A percentile compares a stretch with the other conserved stretches of the same genome.
Conservation (phyloP, 1,140 invertebrate species). For the Akabosia matsudoensis region DNA sequence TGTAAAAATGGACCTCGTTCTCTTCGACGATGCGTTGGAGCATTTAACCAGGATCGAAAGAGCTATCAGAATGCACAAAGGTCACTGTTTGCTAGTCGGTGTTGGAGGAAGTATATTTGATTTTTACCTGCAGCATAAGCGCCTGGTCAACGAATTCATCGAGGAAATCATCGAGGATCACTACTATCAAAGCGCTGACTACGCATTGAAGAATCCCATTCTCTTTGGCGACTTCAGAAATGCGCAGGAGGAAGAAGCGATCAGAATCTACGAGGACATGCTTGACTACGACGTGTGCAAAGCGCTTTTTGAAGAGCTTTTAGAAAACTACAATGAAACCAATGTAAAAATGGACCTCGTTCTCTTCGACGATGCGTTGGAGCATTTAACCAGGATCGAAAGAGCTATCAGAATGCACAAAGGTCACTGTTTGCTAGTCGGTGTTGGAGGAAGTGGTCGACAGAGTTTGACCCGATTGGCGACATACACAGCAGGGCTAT, state of each 20-base stretch:
- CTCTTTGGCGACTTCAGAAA: constrained; percentile 85
- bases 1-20: constrained; percentile 68
- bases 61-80: constrained; percentile 73
- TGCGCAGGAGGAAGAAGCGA: constrained; percentile 70
- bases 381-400: constrained; percentile 81
- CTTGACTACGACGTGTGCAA: constrained; percentile 82
- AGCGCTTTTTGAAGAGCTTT: constrained; percentile 75
- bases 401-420: constrained; percentile 75
- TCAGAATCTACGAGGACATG: constrained; percentile 80
- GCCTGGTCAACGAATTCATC: constrained; percentile 55
- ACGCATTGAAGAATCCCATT: constrained; percentile 71
- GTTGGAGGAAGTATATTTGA: constrained; percentile 81
- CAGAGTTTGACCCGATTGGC: constrained; percentile 67
- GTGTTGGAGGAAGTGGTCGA: constrained; percentile 82
- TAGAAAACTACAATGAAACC: constrained; percentile 77
- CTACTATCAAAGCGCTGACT: constrained; percentile 57
- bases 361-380: constrained; percentile 83
- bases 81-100: constrained; percentile 76
- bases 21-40: constrained; percentile 86
- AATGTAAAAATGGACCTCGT: constrained; percentile 68
- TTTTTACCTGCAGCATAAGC: constrained; percentile 54
- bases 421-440: constrained; percentile 75
- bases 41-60: constrained; percentile 81
- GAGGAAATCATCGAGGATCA: constrained; percentile 53
- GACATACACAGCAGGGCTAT: constrained; percentile 71